Conservation (phyloP, 2,888 invertebrate species). For the Xestia c-nigrum region DNA sequence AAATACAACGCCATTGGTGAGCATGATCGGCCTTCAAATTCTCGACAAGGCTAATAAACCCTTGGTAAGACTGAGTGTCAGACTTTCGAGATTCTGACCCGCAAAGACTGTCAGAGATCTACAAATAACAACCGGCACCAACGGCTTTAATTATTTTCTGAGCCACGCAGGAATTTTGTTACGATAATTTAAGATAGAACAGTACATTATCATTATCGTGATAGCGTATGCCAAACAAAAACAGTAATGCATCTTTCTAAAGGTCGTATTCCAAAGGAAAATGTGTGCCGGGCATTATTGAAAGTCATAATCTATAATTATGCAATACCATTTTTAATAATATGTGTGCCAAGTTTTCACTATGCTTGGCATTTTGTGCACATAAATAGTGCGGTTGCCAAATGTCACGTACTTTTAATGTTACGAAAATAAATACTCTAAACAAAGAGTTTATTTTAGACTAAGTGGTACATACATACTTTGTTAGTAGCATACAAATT, state of each 20-base stretch:
- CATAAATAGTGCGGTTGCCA: background rate
- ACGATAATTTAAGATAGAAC: background rate
- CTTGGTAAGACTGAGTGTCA: background rate
- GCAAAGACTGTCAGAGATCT: background rate
- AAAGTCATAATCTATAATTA: background rate
- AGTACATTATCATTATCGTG: background rate
- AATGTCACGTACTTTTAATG: background rate
- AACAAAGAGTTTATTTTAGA: too few relatives aligned
- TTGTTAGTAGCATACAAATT: too few relatives aligned
- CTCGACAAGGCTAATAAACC: too few relatives aligned
- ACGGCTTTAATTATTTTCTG: background rate
- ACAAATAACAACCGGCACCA: background rate
- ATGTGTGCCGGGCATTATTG: background rate
- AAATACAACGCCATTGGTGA: background rate
- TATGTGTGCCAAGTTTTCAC: constrained; percentile 14
- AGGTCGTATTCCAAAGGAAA: background rate
- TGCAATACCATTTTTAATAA: background rate
- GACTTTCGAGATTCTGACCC: background rate
- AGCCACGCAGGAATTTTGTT: background rate
- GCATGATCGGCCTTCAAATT: background rate
- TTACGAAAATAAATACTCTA: background rate
- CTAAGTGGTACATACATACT: too few relatives aligned
- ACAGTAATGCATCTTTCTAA: background rate
- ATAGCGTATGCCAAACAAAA: background rate
- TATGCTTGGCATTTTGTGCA: constrained; percentile 13